Evolutionary conservation across 2,113 vertebrate genomes (phyloP), one percentile per base, ranked within the genome.

Genomic region (Thamnophis sirtalis): DNA sequence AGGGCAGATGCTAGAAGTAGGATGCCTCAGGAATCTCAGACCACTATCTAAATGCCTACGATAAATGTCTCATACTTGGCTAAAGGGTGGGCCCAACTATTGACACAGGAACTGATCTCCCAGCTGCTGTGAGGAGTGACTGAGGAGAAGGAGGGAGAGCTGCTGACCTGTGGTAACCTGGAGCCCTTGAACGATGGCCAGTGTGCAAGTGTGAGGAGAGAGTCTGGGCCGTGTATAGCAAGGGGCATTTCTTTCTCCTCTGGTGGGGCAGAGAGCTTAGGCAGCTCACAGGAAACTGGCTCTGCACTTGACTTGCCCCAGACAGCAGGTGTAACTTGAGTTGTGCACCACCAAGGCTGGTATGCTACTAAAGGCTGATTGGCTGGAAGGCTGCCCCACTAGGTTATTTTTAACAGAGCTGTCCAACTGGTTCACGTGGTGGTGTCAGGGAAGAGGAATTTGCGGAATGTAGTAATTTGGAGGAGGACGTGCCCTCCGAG

Each of bases 391-490:
- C 55, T 88, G 93, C 91, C 93, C 94, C 63, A 63, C 80, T 0
- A 73, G 93, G 96, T 96, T 97, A 96, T 96, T 97, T 97, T 97
- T 97, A 96, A 96, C 95, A 92, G 93, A 96, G 93, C 94, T 9
- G 95, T 97, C 95, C 96, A 96, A 96, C 96, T 96, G 96, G 96
- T 96, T 97, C 95, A 96, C 93, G 94, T 96, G 96, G 96, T 96
- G 94, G 96, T 96, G 96, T 96, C 96, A 96, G 96, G 93, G 95
- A 94, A 95, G 95, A 96, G 96, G 96, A 97, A 97, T 97, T 97
- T 95, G 96, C 93, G 92, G 96, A 97, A 97, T 97, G 96, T 95
- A 95, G 96, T 96, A 97, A 96, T 97, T 97, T 96, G 96, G 96
- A 96, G 95, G 96, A 96, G 96, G 95, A 91, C 92, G 11, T 96